Evolutionary conservation across 2,797 vertebrate species (phyloP).

Genomic region (Hippoglossus hippoglossus): DNA sequence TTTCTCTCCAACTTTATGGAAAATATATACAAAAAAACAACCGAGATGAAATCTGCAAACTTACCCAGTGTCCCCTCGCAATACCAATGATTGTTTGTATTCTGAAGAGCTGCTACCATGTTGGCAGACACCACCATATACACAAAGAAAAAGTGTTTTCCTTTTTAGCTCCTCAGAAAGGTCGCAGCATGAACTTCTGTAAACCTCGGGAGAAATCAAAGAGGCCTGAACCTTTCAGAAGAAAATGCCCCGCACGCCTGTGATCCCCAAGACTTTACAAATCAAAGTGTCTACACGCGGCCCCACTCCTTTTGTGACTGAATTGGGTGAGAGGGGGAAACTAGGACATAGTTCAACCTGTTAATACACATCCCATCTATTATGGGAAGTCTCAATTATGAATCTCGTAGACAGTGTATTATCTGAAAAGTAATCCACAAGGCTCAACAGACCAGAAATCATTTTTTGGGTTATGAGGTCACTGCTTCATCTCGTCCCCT

Average conservation of each 20-base stretch:
- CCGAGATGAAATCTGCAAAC: slow-evolving; percentile 10
- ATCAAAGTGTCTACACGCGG: slow-evolving; percentile 73
- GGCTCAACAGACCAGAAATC: slow-evolving; percentile 60
- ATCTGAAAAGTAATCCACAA: slow-evolving; percentile 61
- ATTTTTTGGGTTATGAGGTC: slow-evolving; percentile 68
- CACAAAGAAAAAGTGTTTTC: slow-evolving; percentile 33
- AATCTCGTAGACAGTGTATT: slow-evolving; percentile 56
- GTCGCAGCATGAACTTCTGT: slow-evolving; percentile 71
- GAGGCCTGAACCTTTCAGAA: slow-evolving; percentile 75
- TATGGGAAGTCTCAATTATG: slow-evolving; percentile 72
- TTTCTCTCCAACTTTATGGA: slow-evolving; percentile 18
- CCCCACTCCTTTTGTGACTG: slow-evolving; percentile 58
- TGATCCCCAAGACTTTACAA: slow-evolving; percentile 74
- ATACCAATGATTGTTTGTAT: slow-evolving; percentile 22
- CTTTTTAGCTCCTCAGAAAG: slow-evolving; percentile 69
- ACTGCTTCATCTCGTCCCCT: slow-evolving; percentile 63
- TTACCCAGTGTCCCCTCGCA: slow-evolving; percentile 10
- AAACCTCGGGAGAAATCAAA: slow-evolving; percentile 85
- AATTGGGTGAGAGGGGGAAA: slow-evolving; percentile 67
- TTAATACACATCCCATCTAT: slow-evolving; percentile 72
- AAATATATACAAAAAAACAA: slow-evolving; percentile 11
- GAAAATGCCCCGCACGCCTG: slow-evolving; percentile 72
- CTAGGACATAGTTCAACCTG: slow-evolving; percentile 76
- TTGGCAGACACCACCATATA: slow-evolving; percentile 20
- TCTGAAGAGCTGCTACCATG: slow-evolving; percentile 29